Conservation (phyloP, 2,113 vertebrate genomes). For the Trogon melanurus region DNA sequence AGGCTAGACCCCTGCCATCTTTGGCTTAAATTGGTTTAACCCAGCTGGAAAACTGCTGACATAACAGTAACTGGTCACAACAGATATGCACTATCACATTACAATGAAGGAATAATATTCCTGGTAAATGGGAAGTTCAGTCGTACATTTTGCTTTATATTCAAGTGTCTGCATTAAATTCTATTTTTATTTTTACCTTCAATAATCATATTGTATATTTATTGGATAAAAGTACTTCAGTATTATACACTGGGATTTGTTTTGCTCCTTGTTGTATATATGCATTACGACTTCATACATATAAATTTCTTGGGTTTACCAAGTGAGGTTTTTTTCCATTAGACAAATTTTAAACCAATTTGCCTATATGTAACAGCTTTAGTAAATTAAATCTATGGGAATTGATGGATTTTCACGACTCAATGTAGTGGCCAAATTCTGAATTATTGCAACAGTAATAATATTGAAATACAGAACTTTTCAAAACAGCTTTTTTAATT, state of each 20-base stretch:
- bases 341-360: constrained; percentile 3
- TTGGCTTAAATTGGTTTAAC: neutral
- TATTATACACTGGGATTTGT: neutral
- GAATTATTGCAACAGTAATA: constrained; percentile 27
- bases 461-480: constrained; percentile 8
- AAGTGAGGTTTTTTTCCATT: neutral
- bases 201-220: neutral
- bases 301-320: neutral
- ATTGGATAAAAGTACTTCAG: neutral
- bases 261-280: neutral
- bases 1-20: neutral
- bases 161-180: neutral
- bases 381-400: neutral
- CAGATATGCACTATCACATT: neutral
- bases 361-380: neutral
- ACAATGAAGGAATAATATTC: neutral
- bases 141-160: neutral
- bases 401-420: neutral
- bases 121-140: neutral
- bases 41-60: neutral
- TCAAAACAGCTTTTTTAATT: constrained; percentile 40
- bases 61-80: neutral
- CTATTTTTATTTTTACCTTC: neutral
- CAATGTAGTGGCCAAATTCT: constrained; percentile 4
- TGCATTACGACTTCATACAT: neutral